Evolutionary conservation across 2,888 invertebrate genomes (phyloP).

Genomic region (Phortica okadai): DNA sequence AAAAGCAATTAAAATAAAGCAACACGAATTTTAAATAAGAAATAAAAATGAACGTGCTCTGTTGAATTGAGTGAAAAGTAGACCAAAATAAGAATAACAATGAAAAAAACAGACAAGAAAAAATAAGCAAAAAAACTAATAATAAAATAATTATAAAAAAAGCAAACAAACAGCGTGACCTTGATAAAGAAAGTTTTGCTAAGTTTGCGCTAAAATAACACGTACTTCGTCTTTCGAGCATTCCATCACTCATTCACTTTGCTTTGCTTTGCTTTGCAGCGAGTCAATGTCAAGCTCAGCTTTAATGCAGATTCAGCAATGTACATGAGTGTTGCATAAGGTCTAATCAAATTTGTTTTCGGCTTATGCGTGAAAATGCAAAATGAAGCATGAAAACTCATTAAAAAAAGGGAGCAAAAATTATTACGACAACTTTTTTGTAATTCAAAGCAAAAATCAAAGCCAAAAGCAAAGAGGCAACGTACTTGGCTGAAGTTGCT

Average conservation of each 20-base stretch:
- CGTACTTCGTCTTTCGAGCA: neutral
- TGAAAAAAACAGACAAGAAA: neutral
- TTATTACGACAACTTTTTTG: too few species aligned
- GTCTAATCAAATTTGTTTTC: neutral
- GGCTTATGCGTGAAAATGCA: too few species aligned
- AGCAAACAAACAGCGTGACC: neutral
- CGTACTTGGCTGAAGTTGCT: too few species aligned
- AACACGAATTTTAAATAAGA: neutral
- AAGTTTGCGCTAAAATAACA: neutral
- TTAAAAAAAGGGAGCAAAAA: neutral
- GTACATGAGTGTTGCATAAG: neutral
- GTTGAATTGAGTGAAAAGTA: neutral
- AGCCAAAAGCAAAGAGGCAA: too few species aligned
- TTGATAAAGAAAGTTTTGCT: slow-evolving; percentile 14
- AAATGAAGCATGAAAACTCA: neutral
- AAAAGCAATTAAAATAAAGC: slow-evolving; percentile 1
- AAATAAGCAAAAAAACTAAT: neutral
- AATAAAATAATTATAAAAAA: neutral
- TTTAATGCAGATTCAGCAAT: slow-evolving; percentile 8
- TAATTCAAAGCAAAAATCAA: too few species aligned
- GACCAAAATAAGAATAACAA: neutral
- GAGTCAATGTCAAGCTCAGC: neutral
- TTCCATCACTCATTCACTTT: neutral
- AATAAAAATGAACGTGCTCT: neutral
- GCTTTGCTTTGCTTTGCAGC: neutral